Evolutionary conservation across 2,113 vertebrate genomes (phyloP).

Genomic region (Nesogale talazaci): DNA sequence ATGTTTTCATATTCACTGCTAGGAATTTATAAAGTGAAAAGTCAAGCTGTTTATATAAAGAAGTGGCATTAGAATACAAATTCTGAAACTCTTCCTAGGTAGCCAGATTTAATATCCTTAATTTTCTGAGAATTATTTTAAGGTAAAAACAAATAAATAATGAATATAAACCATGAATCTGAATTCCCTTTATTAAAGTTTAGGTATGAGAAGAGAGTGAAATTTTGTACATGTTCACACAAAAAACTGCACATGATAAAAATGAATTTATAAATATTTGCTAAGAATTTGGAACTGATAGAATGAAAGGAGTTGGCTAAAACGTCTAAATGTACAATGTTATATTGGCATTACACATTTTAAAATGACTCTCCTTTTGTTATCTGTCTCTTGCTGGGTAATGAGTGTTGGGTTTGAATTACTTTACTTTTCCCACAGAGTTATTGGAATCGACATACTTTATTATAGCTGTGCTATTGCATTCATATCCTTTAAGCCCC

Average conservation of each 20-base stretch:
- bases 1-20: not conserved
- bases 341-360: not conserved
- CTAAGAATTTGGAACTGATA: not conserved
- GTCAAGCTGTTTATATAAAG: not conserved
- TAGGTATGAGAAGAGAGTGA: not conserved
- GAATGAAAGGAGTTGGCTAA: not conserved
- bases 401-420: conserved; percentile 19
- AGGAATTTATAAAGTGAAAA: not conserved
- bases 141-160: not conserved
- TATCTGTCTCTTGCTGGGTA: not conserved
- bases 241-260: not conserved
- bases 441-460: not conserved
- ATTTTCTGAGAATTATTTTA: not conserved
- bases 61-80: not conserved
- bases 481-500: not conserved
- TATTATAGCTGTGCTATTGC: not conserved
- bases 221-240: not conserved
- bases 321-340: not conserved
- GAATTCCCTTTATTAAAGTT: not conserved
- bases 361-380: conserved; percentile 30
- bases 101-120: not conserved
- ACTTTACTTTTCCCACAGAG: not conserved
- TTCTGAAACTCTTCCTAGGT: not conserved
- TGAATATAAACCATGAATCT: not conserved
- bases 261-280: not conserved